Conservation (phyloP, 2,797 vertebrate species). For the Orestias chungarensis region DNA sequence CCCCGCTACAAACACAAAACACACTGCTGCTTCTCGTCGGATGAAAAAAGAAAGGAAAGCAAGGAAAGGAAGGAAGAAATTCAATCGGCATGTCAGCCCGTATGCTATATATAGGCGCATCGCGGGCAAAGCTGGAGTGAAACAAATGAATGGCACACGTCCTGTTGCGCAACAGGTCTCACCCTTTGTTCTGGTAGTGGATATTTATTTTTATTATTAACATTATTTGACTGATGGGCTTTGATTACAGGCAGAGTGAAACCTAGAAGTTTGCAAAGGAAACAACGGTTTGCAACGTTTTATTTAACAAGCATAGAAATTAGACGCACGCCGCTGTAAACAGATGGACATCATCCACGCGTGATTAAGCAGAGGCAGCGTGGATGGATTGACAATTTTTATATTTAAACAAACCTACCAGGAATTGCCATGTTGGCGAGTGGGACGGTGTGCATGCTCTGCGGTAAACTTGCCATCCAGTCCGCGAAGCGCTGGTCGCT, state of each 20-base stretch:
- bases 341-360: constrained; percentile 4
- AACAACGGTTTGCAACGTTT: background rate
- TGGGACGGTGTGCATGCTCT: constrained; percentile 87
- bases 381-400: background rate
- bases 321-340: constrained; percentile 13
- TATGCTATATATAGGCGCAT: constrained; percentile 10
- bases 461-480: constrained; percentile 95
- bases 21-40: background rate
- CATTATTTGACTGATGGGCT: background rate
- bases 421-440: constrained; percentile 96
- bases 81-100: background rate
- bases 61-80: too few species aligned
- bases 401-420: constrained; percentile 78
- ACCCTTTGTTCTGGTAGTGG: constrained; percentile 40
- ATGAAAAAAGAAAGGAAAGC: too few species aligned
- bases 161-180: constrained; percentile 77
- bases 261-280: constrained; percentile 35
- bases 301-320: background rate
- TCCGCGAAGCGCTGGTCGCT: constrained; percentile 89
- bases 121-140: constrained; percentile 10
- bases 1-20: constrained; percentile 42
- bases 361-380: background rate
- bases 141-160: constrained; percentile 34
- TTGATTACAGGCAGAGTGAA: constrained; percentile 12
- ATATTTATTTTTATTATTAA: constrained; percentile 4